Evolutionary conservation across 2,113 vertebrate species (phyloP), one percentile per base, ranked within the genome.

Genomic region (Penelope pileata): DNA sequence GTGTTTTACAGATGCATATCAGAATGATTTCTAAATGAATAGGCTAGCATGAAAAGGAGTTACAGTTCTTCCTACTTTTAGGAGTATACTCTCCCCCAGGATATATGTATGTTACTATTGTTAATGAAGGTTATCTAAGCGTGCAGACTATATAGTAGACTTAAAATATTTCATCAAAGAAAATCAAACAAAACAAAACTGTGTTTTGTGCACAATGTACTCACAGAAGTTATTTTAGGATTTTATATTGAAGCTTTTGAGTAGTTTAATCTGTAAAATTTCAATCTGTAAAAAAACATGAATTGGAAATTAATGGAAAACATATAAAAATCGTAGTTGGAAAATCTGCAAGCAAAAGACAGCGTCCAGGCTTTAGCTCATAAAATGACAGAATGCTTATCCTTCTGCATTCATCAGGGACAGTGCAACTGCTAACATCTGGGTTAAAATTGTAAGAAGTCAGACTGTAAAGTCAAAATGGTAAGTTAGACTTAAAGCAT

Each of bases 281-380:
- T n/a, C 82, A 76, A 38, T 87, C 36, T 84, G 32, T 85, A 78
- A 89, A 38, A 9, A 36, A 22, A 6, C 84, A n/a, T 80, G 74
- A 43, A 64, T 91, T 56, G 51, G 77, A 84, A 85, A 89, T 84
- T 87, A 67, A 64, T 75, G 77, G 69, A 92, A 76, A 88, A 68
- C 17, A 80, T 32, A 42, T 32, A 42, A 78, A 78, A 80, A 43
- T 45, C 80, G 30, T 12, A 47, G 26, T 32, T 73, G 62, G 51
- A 68, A 89, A 88, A 82, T 12, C 22, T 84, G 43, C 29, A 62
- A 91, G 64, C 40, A 59, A 56, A 90, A 27, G 45, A 77, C 59
- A 76, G 36, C 6, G 2, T 29, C 73, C 8, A 7, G n/a, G 23
- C 62, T 86, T 94, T 79, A 43, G 42, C 53, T 75, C 24, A n/a